Percentiles rank a stretch among this genome's conserved stretches.
Conservation (phyloP, 2,797 vertebrate genomes). For the Anisognathus igniventris region DNA sequence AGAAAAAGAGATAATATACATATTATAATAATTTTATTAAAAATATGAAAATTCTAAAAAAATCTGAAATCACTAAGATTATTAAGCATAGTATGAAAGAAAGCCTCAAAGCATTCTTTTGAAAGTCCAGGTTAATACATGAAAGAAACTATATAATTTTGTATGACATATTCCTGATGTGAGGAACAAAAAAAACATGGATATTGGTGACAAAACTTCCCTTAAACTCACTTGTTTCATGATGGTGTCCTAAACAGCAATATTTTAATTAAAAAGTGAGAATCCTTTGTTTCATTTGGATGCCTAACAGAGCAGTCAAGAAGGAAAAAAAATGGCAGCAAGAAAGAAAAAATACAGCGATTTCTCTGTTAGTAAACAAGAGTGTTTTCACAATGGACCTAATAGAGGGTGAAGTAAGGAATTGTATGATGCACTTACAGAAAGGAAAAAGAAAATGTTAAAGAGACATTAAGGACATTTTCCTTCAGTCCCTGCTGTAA, state of each 20-base stretch:
- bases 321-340: neutral
- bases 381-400: neutral
- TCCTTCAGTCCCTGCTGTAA: neutral
- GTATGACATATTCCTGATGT: neutral
- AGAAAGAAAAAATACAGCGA: neutral
- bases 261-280: neutral
- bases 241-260: neutral
- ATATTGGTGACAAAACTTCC: neutral
- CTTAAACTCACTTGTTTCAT: neutral
- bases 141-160: neutral
- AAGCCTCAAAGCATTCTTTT: neutral
- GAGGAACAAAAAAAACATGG: neutral
- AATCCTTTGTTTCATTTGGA: neutral
- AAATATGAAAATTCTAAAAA: neutral
- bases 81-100: neutral
- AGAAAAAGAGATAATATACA: neutral
- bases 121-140: neutral
- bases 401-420: neutral
- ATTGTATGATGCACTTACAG: neutral
- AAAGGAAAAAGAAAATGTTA: accelerated
- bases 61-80: neutral
- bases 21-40: too few species aligned
- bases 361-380: neutral
- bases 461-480: neutral
- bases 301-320: neutral